Percentiles rank a stretch among this genome's conserved stretches.
Conservation (phyloP, 2,888 invertebrate species). For the Ceramica pisi region DNA sequence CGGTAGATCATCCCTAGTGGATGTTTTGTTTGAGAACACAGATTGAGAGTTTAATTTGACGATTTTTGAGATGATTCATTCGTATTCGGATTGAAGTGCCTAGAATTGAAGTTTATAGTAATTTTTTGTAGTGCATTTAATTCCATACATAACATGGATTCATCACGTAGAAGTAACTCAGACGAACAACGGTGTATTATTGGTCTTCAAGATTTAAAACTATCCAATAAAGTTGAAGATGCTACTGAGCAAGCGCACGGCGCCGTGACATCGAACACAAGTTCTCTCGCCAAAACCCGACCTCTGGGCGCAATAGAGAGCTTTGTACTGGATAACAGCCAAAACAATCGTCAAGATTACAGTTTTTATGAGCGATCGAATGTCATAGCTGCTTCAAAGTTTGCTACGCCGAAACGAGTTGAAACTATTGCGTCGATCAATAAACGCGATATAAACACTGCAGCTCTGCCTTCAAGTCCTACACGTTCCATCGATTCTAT, state of each 20-base stretch:
- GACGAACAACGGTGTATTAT: slow-evolving; percentile 88
- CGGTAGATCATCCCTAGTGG: slow-evolving; percentile 58
- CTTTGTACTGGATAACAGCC: slow-evolving; percentile 91
- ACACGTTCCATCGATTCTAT: slow-evolving; percentile 91
- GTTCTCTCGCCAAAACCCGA: slow-evolving; percentile 87
- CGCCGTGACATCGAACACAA: slow-evolving; percentile 81
- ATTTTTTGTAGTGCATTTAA: slow-evolving; percentile 51
- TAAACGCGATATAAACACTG: slow-evolving; percentile 84
- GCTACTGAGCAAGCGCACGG: slow-evolving; percentile 89
- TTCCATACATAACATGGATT: slow-evolving; percentile 77
- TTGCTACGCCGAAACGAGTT: slow-evolving; percentile 94
- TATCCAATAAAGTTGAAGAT: slow-evolving; percentile 88
- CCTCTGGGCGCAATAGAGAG: slow-evolving; percentile 92
- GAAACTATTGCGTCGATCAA: slow-evolving; percentile 91
- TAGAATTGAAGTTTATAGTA: slow-evolving; percentile 48
- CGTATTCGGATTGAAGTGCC: slow-evolving; percentile 65
- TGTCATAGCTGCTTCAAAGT: slow-evolving; percentile 94
- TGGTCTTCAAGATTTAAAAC: slow-evolving; percentile 89
- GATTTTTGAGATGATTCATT: slow-evolving; percentile 80
- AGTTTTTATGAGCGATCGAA: slow-evolving; percentile 93
- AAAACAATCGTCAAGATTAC: slow-evolving; percentile 86
- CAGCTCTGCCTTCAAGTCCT: slow-evolving; percentile 89
- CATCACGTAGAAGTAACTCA: slow-evolving; percentile 83
- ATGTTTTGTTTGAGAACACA: slow-evolving; percentile 70
- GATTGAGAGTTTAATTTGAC: slow-evolving; percentile 67